A percentile compares a stretch with the other conserved stretches of the same genome.
Conservation (phyloP, 2,888 invertebrate species). For the Andrena minutula region DNA sequence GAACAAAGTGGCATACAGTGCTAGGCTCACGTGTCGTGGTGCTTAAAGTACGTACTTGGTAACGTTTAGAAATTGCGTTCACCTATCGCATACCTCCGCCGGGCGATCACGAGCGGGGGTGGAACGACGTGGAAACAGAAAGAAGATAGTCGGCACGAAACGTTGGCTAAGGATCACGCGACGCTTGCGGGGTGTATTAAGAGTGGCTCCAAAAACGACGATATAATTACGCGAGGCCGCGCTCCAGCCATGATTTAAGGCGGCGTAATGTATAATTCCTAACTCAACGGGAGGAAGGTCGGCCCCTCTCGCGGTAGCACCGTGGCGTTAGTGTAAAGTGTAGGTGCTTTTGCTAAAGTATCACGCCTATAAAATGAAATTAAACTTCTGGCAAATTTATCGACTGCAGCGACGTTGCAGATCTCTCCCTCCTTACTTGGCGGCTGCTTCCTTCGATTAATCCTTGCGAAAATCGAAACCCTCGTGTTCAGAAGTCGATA, state of each 20-base stretch:
- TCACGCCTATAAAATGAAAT: slow-evolving; percentile 82
- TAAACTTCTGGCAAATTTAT: slow-evolving; percentile 81
- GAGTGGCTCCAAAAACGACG: slow-evolving; percentile 72
- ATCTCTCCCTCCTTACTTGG: slow-evolving; percentile 28
- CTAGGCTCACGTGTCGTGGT: no score
- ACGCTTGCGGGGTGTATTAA: slow-evolving; percentile 63
- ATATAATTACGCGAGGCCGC: slow-evolving; percentile 76
- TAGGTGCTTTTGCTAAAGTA: slow-evolving; percentile 80
- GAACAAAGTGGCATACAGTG: no score
- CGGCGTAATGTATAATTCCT: slow-evolving; percentile 76
- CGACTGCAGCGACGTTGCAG: slow-evolving; percentile 64
- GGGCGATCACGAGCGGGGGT: neutral
- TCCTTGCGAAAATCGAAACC: slow-evolving; percentile 40
- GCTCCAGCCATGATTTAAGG: slow-evolving; percentile 74
- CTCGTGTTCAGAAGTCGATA: neutral
- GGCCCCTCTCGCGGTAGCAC: slow-evolving; percentile 57
- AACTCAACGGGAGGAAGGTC: slow-evolving; percentile 61
- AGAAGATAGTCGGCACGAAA: slow-evolving; percentile 40
- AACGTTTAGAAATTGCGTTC: neutral
- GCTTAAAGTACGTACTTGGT: no score
- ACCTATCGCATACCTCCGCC: neutral
- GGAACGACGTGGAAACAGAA: slow-evolving; percentile 5
- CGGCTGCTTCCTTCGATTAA: slow-evolving; percentile 43
- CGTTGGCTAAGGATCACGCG: slow-evolving; percentile 63
- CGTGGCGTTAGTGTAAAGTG: slow-evolving; percentile 78